Conservation (phyloP, 1,140 invertebrate genomes). For the Drosophila prosaltans region DNA sequence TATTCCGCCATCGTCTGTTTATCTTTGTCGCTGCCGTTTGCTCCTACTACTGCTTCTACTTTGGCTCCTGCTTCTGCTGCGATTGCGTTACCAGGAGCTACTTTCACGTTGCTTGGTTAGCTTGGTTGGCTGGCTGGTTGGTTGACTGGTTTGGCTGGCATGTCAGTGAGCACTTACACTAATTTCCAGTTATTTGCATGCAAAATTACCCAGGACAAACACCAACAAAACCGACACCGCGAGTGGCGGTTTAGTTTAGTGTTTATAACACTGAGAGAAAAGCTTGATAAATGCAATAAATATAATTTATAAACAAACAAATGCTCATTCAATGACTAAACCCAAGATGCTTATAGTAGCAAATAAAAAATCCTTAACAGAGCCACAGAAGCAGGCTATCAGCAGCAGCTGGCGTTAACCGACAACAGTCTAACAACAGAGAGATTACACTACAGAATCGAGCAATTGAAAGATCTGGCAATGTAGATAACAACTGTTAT, state of each 20-base stretch:
- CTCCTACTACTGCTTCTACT: conserved; percentile 12
- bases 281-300: background rate
- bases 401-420: no score
- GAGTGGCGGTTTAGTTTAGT: conserved; percentile 25
- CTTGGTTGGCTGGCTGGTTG: conserved; percentile 8
- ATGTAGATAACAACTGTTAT: background rate
- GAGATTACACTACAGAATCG: no score
- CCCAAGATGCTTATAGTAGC: no score
- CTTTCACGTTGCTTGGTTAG: conserved; percentile 34
- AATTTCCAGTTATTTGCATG: conserved; percentile 81
- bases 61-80: background rate
- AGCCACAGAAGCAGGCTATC: no score
- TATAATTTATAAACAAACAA: no score
- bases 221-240: conserved; percentile 33
- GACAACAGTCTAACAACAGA: no score
- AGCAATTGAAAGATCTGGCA: no score
- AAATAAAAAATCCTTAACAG: no score
- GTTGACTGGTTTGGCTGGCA: conserved; percentile 52
- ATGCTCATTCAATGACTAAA: no score
- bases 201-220: conserved; percentile 67
- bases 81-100: conserved; percentile 30
- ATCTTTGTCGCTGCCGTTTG: conserved; percentile 56
- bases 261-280: conserved; percentile 1
- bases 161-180: conserved; percentile 80
- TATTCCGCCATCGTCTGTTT: conserved; percentile 64